A percentile compares a stretch with the other conserved stretches of the same genome.
phyloP scores from a whole-genome alignment of 2,797 vertebrate species.

The Dermochelys coriacea region DNA sequence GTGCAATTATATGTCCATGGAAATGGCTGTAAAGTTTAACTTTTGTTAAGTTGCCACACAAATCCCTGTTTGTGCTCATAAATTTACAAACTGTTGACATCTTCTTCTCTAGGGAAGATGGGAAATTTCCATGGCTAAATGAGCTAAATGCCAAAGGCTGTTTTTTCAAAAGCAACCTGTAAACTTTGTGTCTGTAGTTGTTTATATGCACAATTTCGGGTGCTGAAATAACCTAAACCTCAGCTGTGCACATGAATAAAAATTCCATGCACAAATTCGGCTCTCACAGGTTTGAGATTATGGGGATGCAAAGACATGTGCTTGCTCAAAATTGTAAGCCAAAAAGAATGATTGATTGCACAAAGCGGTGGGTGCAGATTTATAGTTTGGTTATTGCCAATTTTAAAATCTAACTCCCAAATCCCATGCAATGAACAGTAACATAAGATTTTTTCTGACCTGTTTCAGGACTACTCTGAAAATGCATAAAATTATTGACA shows the following conservation, averaged over 20 bases:
- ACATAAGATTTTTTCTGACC: not conserved
- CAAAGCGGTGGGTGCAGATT: not conserved
- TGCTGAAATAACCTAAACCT: not conserved
- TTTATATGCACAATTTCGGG: not conserved
- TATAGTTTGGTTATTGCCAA: not conserved
- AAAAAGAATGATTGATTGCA: not conserved
- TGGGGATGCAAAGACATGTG: not conserved
- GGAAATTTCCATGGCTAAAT: not conserved
- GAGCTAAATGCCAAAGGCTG: not conserved
- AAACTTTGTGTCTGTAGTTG: not conserved
- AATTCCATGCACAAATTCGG: not conserved
- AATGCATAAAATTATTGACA: not conserved
- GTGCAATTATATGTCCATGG: constrained; percentile 24
- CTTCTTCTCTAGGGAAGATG: not conserved
- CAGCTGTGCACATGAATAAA: not conserved
- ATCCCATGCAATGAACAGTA: not conserved
- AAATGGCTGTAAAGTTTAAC: constrained; percentile 58
- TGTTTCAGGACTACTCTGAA: not conserved
- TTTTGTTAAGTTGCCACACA: constrained; percentile 55
- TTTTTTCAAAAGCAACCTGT: not conserved
- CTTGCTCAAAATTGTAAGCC: not conserved
- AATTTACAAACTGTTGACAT: constrained; percentile 31
- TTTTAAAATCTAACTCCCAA: not conserved
- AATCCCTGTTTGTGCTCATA: constrained; percentile 29
- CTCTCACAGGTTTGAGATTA: not conserved